Conservation (phyloP, 2,888 invertebrate species). For the Andrena trimmerana region DNA sequence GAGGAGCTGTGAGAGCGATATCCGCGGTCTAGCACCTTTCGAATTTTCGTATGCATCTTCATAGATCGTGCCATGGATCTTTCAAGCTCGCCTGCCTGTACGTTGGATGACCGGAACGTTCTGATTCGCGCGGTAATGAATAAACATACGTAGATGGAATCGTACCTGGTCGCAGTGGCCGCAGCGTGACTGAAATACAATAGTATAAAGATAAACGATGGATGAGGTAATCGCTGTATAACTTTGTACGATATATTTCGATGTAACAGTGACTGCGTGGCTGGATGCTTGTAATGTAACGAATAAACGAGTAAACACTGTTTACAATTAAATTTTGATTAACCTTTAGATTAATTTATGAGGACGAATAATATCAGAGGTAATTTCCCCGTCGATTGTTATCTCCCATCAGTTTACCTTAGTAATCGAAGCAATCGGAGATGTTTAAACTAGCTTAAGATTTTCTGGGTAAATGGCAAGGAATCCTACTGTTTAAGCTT, state of each 20-base stretch:
- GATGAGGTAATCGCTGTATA: background rate
- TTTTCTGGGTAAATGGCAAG: too few species aligned
- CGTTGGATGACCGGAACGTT: background rate
- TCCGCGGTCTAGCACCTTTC: too few species aligned
- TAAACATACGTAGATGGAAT: constrained; percentile 27
- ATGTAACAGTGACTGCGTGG: background rate
- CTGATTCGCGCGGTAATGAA: constrained; percentile 1
- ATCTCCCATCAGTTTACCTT: background rate
- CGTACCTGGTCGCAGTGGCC: background rate
- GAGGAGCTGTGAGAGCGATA: background rate
- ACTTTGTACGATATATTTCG: background rate
- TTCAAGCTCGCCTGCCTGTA: too few species aligned
- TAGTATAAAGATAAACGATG: background rate
- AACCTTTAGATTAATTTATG: background rate
- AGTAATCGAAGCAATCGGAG: too few species aligned
- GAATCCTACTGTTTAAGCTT: too few species aligned
- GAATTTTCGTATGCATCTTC: background rate
- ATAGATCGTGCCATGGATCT: background rate
- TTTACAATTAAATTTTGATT: constrained; percentile 11
- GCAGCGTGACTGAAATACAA: background rate
- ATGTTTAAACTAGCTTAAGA: too few species aligned
- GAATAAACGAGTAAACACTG: constrained; percentile 22
- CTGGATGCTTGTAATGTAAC: constrained; percentile 19
- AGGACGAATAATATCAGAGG: background rate
- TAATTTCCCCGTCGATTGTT: background rate